phyloP scores from a whole-genome alignment of 2,797 vertebrate species.

The Anguilla marmorata region DNA sequence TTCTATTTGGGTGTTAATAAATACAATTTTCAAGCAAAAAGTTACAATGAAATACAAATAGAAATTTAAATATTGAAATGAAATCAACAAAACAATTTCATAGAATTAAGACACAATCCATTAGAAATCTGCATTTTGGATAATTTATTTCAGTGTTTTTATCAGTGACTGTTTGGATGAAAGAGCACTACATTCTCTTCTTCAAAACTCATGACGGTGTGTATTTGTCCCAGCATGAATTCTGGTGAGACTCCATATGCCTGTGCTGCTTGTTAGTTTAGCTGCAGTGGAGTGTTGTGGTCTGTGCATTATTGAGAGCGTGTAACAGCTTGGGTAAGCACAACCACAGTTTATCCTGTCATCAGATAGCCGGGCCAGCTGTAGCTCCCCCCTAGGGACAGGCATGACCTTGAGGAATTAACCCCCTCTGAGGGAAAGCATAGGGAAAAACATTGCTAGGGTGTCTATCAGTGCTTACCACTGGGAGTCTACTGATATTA shows the following conservation, averaged over 20 bases:
- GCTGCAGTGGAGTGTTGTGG: neutral
- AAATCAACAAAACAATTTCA: neutral
- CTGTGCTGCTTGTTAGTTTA: neutral
- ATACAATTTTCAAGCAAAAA: no score
- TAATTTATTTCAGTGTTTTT: neutral
- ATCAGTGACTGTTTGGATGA: neutral
- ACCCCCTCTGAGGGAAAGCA: slow-evolving; percentile 7
- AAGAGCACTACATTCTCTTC: neutral
- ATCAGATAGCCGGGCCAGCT: neutral
- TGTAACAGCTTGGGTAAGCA: slow-evolving; percentile 29
- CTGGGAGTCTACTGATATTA: neutral
- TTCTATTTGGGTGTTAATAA: no score
- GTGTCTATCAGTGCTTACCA: neutral
- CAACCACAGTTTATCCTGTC: slow-evolving; percentile 14
- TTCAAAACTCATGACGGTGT: neutral
- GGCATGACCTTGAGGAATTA: slow-evolving; percentile 33
- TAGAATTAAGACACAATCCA: neutral
- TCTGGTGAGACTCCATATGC: neutral
- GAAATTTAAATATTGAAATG: neutral
- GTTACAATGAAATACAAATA: neutral
- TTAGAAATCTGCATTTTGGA: neutral
- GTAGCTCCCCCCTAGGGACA: neutral
- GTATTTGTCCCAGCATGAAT: slow-evolving; percentile 4
- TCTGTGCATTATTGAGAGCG: slow-evolving; percentile 19
- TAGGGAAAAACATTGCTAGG: neutral